Percentiles rank a stretch among this genome's conserved stretches.
phyloP scores from a whole-genome alignment of 2,888 invertebrate species.

The Ptycholaimellus sp. region DNA sequence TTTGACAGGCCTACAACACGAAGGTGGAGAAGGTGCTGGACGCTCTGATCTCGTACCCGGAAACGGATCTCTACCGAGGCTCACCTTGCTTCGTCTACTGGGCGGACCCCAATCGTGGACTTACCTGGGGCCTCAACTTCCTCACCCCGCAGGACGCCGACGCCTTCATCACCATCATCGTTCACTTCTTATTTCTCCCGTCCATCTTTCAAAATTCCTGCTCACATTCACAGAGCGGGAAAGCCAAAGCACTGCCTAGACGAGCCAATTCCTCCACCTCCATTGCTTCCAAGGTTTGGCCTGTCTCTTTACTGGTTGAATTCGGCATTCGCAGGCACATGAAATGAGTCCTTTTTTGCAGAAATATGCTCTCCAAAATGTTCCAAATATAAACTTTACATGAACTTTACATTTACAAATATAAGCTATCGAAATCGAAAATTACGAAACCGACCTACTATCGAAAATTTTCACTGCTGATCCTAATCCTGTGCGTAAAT shows the following conservation, averaged over 20 bases:
- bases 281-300: no score
- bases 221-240: not conserved
- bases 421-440: no score
- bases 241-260: not conserved
- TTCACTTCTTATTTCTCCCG: not conserved
- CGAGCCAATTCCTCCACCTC: no score
- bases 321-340: no score
- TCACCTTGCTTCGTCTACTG: constrained; percentile 97
- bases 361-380: no score
- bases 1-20: constrained; percentile 89
- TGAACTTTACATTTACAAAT: no score
- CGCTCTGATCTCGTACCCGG: constrained; percentile 81
- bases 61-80: constrained; percentile 47
- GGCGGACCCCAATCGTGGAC: constrained; percentile 54
- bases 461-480: no score
- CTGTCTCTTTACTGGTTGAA: no score
- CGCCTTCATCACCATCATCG: constrained; percentile 41
- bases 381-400: no score
- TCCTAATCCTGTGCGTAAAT: no score
- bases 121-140: constrained; percentile 94
- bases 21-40: constrained; percentile 95
- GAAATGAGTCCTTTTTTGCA: no score
- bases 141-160: constrained; percentile 89
- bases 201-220: not conserved
- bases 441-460: no score